These are phyloP conservation scores for Parazoanthus darwini DNA, from an alignment of 92 coral and sea anemone genomes.

Conservation along the genomic window DNA sequence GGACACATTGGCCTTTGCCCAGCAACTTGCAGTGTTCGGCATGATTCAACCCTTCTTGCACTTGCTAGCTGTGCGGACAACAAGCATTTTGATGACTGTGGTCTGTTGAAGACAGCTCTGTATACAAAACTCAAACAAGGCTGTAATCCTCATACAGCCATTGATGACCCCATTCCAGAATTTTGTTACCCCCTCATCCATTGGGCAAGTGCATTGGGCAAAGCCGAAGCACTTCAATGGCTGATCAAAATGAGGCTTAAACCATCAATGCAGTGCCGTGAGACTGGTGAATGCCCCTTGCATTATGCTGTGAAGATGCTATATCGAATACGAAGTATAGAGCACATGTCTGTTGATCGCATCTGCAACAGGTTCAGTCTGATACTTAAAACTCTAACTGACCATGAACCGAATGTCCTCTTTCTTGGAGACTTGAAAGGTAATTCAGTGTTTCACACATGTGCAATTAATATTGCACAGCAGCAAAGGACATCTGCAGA, in stretches of 20 bases:
- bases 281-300: slow-evolving; percentile 39
- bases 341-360: slow-evolving; percentile 31
- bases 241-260: slow-evolving; percentile 34
- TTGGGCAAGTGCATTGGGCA: slow-evolving; percentile 40
- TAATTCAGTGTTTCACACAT: slow-evolving; percentile 27
- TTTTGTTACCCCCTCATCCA: slow-evolving; percentile 26
- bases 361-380: slow-evolving; percentile 10
- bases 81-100: slow-evolving; percentile 42
- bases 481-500: slow-evolving; percentile 31
- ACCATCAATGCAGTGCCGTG: slow-evolving; percentile 34
- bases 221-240: slow-evolving; percentile 41
- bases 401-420: slow-evolving; percentile 36
- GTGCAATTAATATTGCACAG: slow-evolving; percentile 19
- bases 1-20: slow-evolving; percentile 31
- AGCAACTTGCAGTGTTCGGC: slow-evolving; percentile 15
- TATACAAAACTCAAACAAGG: slow-evolving; percentile 33
- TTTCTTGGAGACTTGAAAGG: slow-evolving; percentile 35
- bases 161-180: slow-evolving; percentile 27
- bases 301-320: slow-evolving; percentile 34
- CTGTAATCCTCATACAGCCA: slow-evolving; percentile 35
- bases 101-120: slow-evolving; percentile 38
- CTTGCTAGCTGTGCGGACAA: slow-evolving; percentile 31
- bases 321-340: slow-evolving; percentile 17
- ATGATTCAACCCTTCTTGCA: slow-evolving; percentile 42
- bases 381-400: slow-evolving; percentile 22